A percentile compares a stretch with the other conserved stretches of the same genome.
Evolutionary conservation across 2,888 invertebrate species (phyloP).

Genomic region (Microctonus brassicae): DNA sequence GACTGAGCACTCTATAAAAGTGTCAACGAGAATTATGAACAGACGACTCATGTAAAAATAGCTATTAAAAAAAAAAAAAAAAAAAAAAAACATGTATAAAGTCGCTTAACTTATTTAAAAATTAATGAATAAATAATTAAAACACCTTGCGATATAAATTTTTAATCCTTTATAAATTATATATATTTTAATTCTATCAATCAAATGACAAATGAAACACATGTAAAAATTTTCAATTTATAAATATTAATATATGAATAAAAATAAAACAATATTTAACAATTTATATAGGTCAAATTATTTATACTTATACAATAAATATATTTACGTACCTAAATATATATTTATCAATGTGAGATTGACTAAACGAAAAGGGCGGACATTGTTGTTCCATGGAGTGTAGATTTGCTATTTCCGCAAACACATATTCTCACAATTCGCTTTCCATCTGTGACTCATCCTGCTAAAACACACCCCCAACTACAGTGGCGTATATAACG

Average conservation of each 20-base stretch:
- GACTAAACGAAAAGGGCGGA: conserved; percentile 24
- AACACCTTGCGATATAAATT: neutral
- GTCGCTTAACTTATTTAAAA: neutral
- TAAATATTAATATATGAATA: too few species aligned
- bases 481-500: conserved; percentile 25
- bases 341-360: neutral
- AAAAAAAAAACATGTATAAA: neutral
- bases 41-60: conserved; percentile 2
- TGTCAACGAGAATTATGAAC: conserved; percentile 13
- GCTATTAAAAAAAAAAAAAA: neutral
- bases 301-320: too few species aligned
- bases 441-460: conserved; percentile 28
- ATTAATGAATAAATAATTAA: conserved; percentile 3
- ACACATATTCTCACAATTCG: conserved; percentile 38
- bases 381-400: conserved; percentile 47
- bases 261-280: neutral
- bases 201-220: neutral
- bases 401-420: conserved; percentile 51
- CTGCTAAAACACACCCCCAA: conserved; percentile 27
- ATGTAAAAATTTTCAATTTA: neutral
- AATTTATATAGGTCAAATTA: neutral
- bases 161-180: too few species aligned
- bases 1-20: conserved; percentile 10
- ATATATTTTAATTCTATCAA: too few species aligned
- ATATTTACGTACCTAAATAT: too few species aligned